phyloP scores from a whole-genome alignment of 1,140 invertebrate genomes.

The Thaumetopoea pityocampa region DNA sequence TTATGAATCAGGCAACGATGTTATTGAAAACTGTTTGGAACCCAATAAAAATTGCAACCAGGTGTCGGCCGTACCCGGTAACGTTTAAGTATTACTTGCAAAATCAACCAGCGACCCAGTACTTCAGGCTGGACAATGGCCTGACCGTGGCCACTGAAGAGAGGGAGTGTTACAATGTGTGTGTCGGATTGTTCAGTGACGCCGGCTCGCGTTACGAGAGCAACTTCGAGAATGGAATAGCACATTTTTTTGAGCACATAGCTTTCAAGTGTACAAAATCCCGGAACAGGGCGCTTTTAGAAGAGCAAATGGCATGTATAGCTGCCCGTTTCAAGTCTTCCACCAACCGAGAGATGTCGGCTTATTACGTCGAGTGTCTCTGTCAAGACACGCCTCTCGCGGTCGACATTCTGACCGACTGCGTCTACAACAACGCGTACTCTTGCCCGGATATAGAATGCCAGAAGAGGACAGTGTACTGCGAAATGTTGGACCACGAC shows the following conservation, averaged over 20 bases:
- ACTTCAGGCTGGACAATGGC: slow-evolving; percentile 34
- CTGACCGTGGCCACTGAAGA: slow-evolving; percentile 43
- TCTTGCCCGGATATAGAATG: slow-evolving; percentile 79
- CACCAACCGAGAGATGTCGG: slow-evolving; percentile 85
- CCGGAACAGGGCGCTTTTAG: slow-evolving; percentile 79
- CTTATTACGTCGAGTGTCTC: slow-evolving; percentile 86
- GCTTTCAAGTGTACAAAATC: slow-evolving; percentile 85
- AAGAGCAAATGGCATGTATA: slow-evolving; percentile 85
- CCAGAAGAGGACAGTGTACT: slow-evolving; percentile 82
- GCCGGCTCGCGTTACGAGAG: slow-evolving; percentile 85
- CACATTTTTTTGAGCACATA: slow-evolving; percentile 89
- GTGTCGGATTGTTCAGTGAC: slow-evolving; percentile 86
- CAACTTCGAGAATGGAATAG: slow-evolving; percentile 82
- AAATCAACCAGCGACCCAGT: slow-evolving; percentile 24
- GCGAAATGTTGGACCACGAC: slow-evolving; percentile 83
- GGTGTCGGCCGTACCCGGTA: slow-evolving; percentile 11
- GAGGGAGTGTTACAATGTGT: slow-evolving; percentile 56
- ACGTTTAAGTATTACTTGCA: slow-evolving; percentile 22
- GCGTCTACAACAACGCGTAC: slow-evolving; percentile 83
- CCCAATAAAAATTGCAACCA: slow-evolving; percentile 1
- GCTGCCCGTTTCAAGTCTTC: slow-evolving; percentile 87
- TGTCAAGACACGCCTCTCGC: slow-evolving; percentile 78
- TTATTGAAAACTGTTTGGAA: too few species aligned
- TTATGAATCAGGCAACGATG: too few species aligned
- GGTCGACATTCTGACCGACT: slow-evolving; percentile 85